These are phyloP conservation scores for Trichonephila inaurata DNA, from an alignment of 1,140 invertebrate genomes.

Conservation along the genomic window DNA sequence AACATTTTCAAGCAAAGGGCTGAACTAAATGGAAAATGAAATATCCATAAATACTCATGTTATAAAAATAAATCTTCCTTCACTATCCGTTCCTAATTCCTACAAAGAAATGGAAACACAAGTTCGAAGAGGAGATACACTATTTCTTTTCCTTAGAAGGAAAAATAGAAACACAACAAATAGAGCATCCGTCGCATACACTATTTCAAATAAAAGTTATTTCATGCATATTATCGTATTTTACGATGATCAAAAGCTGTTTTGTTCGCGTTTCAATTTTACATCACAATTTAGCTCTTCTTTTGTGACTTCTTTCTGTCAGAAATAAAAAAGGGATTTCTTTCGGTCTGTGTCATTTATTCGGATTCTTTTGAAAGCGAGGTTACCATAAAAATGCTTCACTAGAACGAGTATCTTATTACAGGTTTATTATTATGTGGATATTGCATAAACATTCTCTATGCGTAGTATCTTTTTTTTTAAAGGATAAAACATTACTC, in stretches of 20 bases:
- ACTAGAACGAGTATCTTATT: neutral
- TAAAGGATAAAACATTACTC: no score
- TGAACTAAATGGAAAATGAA: no score
- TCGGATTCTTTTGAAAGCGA: neutral
- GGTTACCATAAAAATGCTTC: neutral
- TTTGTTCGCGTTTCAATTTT: neutral
- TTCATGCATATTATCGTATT: slow-evolving; percentile 35
- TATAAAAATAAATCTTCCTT: neutral
- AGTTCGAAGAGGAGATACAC: neutral
- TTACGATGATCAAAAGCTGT: slow-evolving; percentile 15
- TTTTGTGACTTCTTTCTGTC: neutral
- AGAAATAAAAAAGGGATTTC: neutral
- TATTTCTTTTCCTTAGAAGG: neutral
- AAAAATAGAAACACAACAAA: neutral
- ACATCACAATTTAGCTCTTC: neutral
- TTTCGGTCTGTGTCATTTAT: neutral
- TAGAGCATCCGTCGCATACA: neutral
- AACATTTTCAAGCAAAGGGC: no score
- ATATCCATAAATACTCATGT: no score
- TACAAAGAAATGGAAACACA: neutral
- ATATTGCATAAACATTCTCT: no score
- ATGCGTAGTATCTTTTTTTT: no score
- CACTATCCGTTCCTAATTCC: neutral
- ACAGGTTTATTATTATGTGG: neutral
- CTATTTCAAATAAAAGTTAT: slow-evolving; percentile 24